Evolutionary conservation across 2,797 vertebrate species (phyloP).

Genomic region (Notolepis coatsorum): DNA sequence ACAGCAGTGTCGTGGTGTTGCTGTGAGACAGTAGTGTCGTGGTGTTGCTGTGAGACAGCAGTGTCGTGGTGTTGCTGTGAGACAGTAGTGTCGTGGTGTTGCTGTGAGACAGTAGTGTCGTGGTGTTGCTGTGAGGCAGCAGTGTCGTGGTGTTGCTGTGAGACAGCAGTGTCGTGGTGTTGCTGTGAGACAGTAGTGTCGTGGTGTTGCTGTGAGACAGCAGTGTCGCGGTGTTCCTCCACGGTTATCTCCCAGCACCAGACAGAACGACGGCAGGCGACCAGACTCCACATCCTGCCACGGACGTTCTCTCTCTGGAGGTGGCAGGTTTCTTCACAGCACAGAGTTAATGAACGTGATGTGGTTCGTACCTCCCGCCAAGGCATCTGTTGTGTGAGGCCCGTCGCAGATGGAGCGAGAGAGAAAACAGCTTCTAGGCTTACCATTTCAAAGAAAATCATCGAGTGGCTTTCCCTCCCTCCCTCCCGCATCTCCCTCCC

Average conservation of each 20-base stretch:
- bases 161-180: no score
- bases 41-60: no score
- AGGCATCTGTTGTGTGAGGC: not conserved
- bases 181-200: no score
- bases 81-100: no score
- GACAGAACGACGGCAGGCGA: not conserved
- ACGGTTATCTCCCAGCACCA: not conserved
- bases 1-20: no score
- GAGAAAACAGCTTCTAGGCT: constrained; percentile 9
- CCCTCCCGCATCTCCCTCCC: not conserved
- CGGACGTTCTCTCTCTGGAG: constrained; percentile 51
- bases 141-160: no score
- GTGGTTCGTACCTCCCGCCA: not conserved
- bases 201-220: not conserved
- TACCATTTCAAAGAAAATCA: not conserved
- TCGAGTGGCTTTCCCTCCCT: not conserved
- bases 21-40: no score
- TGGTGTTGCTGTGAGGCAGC: no score
- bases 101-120: no score
- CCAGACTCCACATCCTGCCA: constrained; percentile 1
- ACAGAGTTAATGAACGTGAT: constrained; percentile 44
- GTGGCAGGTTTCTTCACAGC: constrained; percentile 42
- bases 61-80: no score
- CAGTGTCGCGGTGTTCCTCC: not conserved
- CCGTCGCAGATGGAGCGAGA: not conserved